Percentiles rank a stretch among this genome's conserved stretches.
These are phyloP conservation scores for Alsophila aescularia DNA, from an alignment of 2,888 invertebrate genomes.

Conservation along the genomic window DNA sequence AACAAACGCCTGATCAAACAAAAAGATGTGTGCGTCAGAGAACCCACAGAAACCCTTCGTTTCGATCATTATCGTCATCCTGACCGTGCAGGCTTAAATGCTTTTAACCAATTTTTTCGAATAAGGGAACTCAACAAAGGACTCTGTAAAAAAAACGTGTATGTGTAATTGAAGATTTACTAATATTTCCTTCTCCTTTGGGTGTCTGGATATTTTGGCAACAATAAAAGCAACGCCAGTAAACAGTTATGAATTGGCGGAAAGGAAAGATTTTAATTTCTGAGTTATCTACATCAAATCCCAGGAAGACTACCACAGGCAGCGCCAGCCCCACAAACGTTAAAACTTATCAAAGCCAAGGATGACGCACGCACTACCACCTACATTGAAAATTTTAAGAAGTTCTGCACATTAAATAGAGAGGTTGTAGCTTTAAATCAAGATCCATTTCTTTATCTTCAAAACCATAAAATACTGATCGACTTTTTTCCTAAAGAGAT, in stretches of 20 bases:
- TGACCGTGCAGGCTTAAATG: slow-evolving; percentile 64
- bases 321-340: no score
- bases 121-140: slow-evolving; percentile 50
- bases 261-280: no score
- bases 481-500: slow-evolving; percentile 19
- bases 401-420: slow-evolving; percentile 22
- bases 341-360: no score
- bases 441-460: slow-evolving; percentile 14
- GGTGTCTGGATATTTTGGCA: no score
- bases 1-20: slow-evolving; percentile 83
- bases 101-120: slow-evolving; percentile 56
- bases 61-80: slow-evolving; percentile 63
- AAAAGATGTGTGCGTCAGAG: slow-evolving; percentile 70
- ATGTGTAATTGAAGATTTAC: neutral
- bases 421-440: slow-evolving; percentile 2
- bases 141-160: slow-evolving; percentile 34
- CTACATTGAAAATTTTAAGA: slow-evolving; percentile 7
- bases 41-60: slow-evolving; percentile 64
- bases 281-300: no score
- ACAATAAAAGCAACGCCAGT: no score
- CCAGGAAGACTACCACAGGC: no score
- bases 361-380: neutral
- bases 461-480: slow-evolving; percentile 23
- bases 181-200: no score
- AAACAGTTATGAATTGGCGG: no score